These are phyloP conservation scores for Sapajus apella DNA, from an alignment of 2,113 vertebrate species.

Conservation along the genomic window DNA sequence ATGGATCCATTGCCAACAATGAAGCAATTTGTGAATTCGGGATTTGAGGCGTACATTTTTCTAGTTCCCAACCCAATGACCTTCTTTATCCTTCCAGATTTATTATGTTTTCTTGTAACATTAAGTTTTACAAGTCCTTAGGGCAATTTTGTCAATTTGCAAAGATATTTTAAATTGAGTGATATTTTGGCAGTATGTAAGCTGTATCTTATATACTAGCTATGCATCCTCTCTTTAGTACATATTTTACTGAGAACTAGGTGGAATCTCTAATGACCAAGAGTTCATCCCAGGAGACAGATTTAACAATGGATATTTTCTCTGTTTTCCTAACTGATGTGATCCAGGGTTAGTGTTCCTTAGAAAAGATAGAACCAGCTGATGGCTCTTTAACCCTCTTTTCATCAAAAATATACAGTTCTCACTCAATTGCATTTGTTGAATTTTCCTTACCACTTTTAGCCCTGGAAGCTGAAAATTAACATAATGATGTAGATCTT, in stretches of 20 bases:
- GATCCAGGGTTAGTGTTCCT: neutral
- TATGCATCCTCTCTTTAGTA: neutral
- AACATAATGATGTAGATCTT: neutral
- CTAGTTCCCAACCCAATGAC: neutral
- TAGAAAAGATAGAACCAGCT: neutral
- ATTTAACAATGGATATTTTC: neutral
- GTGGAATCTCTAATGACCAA: neutral
- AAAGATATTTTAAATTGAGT: neutral
- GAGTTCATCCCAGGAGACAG: neutral
- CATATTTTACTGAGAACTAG: rapidly evolving
- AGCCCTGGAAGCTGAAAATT: neutral
- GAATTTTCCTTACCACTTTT: conserved; percentile 1
- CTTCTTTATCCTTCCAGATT: neutral
- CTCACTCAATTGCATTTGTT: neutral
- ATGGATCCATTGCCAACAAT: neutral
- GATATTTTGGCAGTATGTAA: neutral
- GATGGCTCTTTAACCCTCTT: neutral
- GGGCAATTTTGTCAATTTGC: neutral
- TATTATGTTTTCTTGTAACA: neutral
- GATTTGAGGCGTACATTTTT: neutral
- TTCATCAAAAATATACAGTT: neutral
- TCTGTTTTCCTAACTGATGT: neutral
- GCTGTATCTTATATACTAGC: neutral
- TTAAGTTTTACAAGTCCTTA: neutral
- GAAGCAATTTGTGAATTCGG: neutral